A percentile compares a stretch with the other conserved stretches of the same genome.
These are phyloP conservation scores for Agrotis puta DNA, from an alignment of 2,888 invertebrate genomes.

Conservation along the genomic window DNA sequence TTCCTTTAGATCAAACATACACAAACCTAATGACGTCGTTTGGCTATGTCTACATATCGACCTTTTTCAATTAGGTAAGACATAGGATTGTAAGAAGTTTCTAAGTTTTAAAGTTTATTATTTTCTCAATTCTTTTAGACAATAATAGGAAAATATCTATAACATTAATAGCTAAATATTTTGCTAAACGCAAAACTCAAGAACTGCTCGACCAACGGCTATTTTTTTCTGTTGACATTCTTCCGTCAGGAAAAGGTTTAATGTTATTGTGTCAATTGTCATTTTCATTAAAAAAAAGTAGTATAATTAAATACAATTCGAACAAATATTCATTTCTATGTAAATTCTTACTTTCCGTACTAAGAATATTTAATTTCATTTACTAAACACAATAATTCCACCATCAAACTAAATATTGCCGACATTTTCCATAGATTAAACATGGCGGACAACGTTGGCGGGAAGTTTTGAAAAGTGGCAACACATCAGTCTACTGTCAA, in stretches of 20 bases:
- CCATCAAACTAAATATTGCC: constrained; percentile 30
- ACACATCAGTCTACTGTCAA: constrained; percentile 71
- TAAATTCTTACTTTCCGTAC: too few species aligned
- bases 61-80: constrained; percentile 22
- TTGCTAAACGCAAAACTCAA: too few species aligned
- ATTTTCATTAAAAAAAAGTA: too few species aligned
- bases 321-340: too few species aligned
- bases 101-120: neutral
- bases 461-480: constrained; percentile 69
- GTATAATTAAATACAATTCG: too few species aligned
- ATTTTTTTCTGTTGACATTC: too few species aligned
- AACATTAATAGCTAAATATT: neutral
- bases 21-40: constrained; percentile 30
- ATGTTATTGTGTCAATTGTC: too few species aligned
- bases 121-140: neutral
- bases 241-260: too few species aligned
- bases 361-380: neutral
- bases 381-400: constrained; percentile 8
- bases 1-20: constrained; percentile 24
- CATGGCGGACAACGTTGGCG: constrained; percentile 52
- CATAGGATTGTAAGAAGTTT: neutral
- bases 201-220: too few species aligned
- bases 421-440: constrained; percentile 55
- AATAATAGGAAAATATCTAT: neutral
- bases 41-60: constrained; percentile 30